Conservation (phyloP, 2,888 invertebrate genomes). For the Drosophila macrothrix region DNA sequence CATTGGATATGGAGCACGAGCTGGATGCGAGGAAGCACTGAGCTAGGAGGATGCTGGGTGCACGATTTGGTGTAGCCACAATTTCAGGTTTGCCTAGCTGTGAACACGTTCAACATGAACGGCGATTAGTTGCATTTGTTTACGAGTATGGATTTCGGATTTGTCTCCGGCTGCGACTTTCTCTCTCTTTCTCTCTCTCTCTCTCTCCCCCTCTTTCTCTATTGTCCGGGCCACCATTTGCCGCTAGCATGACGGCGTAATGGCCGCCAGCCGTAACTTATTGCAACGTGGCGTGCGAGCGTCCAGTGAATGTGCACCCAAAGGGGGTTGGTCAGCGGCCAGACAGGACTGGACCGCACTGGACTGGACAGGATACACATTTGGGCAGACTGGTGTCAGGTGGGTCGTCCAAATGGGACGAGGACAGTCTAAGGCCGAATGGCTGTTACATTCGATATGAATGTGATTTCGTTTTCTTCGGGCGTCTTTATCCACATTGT, state of each 20-base stretch:
- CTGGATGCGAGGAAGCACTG: conserved; percentile 9
- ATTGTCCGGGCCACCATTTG: conserved; percentile 40
- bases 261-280: conserved; percentile 74
- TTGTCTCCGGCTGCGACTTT: conserved; percentile 69
- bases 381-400: conserved; percentile 50
- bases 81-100: conserved; percentile 75
- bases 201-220: too few species aligned
- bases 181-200: conserved; percentile 4
- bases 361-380: conserved; percentile 16
- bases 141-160: conserved; percentile 83
- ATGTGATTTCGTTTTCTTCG: conserved; percentile 76
- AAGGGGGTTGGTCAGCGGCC: conserved; percentile 48
- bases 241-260: conserved; percentile 57
- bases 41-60: conserved; percentile 14
- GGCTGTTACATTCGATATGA: conserved; percentile 60
- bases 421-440: conserved; percentile 23
- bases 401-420: conserved; percentile 28
- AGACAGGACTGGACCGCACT: conserved; percentile 15
- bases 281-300: conserved; percentile 78
- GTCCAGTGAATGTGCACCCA: conserved; percentile 55
- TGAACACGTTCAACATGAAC: conserved; percentile 79
- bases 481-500: conserved; percentile 81
- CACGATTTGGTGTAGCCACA: conserved; percentile 61
- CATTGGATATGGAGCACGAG: conserved; percentile 33
- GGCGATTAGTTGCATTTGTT: conserved; percentile 84